These are phyloP conservation scores for Toxostoma redivivum DNA, from an alignment of 2,113 vertebrate species.

Conservation along the genomic window DNA sequence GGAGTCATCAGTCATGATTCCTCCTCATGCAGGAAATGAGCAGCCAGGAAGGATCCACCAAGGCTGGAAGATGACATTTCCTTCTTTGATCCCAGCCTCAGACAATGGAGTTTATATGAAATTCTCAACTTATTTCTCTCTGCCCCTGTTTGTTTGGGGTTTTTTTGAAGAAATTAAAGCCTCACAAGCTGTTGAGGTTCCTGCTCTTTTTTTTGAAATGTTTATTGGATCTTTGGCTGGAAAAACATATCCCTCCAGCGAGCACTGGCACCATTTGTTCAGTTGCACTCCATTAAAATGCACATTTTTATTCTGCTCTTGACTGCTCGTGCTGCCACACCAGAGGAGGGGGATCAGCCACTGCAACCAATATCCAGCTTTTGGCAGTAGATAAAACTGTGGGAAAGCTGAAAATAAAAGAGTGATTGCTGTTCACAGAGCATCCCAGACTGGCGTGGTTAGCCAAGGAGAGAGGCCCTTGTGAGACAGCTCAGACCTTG, in stretches of 20 bases:
- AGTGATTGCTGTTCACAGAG: not conserved
- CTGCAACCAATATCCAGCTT: not conserved
- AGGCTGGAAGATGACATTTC: not conserved
- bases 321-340: not conserved
- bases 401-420: not conserved
- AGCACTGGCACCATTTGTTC: not conserved
- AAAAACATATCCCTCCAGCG: not conserved
- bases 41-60: not conserved
- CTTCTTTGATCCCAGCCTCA: not conserved
- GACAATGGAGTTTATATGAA: not conserved
- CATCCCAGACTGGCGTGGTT: not conserved
- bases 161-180: not conserved
- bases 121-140: not conserved
- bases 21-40: slow-evolving; percentile 37
- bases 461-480: not conserved
- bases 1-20: slow-evolving; percentile 47
- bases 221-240: not conserved
- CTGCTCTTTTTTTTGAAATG: not conserved
- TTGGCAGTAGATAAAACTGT: not conserved
- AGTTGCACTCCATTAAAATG: not conserved
- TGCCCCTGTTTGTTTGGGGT: not conserved
- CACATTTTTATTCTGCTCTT: not conserved
- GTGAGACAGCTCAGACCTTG: not conserved
- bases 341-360: not conserved
- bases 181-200: not conserved